Conservation (phyloP, 2,888 invertebrate genomes). For the Zaprionus obscuricornis region DNA sequence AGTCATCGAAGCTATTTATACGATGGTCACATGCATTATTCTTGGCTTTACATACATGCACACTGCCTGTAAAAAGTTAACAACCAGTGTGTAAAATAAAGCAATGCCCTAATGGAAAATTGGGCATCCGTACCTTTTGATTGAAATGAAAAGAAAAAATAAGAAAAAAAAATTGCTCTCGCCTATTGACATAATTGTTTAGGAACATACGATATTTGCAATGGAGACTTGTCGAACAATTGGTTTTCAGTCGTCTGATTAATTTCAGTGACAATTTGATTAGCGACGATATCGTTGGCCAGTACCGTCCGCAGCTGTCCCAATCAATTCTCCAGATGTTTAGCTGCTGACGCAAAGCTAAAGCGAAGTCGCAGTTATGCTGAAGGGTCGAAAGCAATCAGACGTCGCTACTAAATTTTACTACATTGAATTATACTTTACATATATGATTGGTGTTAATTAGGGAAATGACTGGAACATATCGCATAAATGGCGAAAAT, state of each 20-base stretch:
- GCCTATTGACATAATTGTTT: constrained; percentile 51
- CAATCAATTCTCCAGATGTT: constrained; percentile 19
- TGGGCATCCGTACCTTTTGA: too few relatives aligned
- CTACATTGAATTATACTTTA: not conserved
- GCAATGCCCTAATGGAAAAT: too few relatives aligned
- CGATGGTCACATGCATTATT: too few relatives aligned
- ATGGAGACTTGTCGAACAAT: constrained; percentile 26
- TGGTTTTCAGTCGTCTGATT: constrained; percentile 23
- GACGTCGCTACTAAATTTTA: constrained; percentile 55
- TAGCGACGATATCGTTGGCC: constrained; percentile 66
- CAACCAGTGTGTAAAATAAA: too few relatives aligned
- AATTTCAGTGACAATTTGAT: constrained; percentile 50
- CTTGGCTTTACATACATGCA: too few relatives aligned
- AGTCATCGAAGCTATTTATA: too few relatives aligned
- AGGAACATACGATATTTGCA: constrained; percentile 46
- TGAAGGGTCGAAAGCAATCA: constrained; percentile 44
- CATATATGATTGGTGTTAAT: not conserved
- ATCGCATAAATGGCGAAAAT: constrained; percentile 15
- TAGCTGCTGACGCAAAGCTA: constrained; percentile 42
- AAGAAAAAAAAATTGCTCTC: not conserved
- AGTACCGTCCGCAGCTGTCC: constrained; percentile 41
- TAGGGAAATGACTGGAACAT: constrained; percentile 26
- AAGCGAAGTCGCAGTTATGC: constrained; percentile 63
- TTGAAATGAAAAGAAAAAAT: too few relatives aligned
- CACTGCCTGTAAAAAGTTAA: too few relatives aligned